phyloP scores from a whole-genome alignment of 2,888 invertebrate genomes.

The Caenorhabditis parvicauda region DNA sequence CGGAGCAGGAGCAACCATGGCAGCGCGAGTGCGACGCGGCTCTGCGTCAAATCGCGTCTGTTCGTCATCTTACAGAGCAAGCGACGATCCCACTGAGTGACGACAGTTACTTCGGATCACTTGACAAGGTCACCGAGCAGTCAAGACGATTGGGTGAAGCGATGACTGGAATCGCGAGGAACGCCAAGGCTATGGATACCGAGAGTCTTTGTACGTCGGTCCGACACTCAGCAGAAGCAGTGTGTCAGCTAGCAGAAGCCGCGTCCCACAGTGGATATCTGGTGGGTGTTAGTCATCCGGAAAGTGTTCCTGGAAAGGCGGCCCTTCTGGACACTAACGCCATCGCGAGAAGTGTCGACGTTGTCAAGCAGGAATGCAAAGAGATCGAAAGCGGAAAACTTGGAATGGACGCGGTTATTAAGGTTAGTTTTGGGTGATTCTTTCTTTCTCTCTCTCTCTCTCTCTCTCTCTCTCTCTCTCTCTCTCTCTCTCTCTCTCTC shows the following conservation, averaged over 20 bases:
- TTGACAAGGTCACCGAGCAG: slow-evolving; percentile 73
- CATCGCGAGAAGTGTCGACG: slow-evolving; percentile 82
- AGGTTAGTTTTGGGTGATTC: no score
- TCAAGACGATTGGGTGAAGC: slow-evolving; percentile 73
- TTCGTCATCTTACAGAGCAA: slow-evolving; percentile 78
- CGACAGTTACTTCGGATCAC: slow-evolving; percentile 67
- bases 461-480: no score
- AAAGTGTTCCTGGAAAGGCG: slow-evolving; percentile 77
- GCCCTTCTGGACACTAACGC: slow-evolving; percentile 85
- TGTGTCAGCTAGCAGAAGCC: slow-evolving; percentile 87
- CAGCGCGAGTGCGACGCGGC: slow-evolving; percentile 96
- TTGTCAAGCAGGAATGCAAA: slow-evolving; percentile 84
- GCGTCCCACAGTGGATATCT: slow-evolving; percentile 89
- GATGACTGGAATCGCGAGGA: slow-evolving; percentile 90
- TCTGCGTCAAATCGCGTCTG: slow-evolving; percentile 83
- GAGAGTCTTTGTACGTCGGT: slow-evolving; percentile 78
- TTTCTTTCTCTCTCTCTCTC: no score
- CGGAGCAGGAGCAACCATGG: slow-evolving; percentile 86
- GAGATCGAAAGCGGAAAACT: slow-evolving; percentile 39
- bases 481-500: no score
- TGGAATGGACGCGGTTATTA: slow-evolving; percentile 39
- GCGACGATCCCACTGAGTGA: slow-evolving; percentile 85
- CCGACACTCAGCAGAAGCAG: slow-evolving; percentile 75
- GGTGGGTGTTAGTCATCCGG: slow-evolving; percentile 87
- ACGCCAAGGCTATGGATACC: slow-evolving; percentile 82